Evolutionary conservation across 35 echinoderm and acorn worm species (phyloP).

Genomic region (Anneissia japonica): DNA sequence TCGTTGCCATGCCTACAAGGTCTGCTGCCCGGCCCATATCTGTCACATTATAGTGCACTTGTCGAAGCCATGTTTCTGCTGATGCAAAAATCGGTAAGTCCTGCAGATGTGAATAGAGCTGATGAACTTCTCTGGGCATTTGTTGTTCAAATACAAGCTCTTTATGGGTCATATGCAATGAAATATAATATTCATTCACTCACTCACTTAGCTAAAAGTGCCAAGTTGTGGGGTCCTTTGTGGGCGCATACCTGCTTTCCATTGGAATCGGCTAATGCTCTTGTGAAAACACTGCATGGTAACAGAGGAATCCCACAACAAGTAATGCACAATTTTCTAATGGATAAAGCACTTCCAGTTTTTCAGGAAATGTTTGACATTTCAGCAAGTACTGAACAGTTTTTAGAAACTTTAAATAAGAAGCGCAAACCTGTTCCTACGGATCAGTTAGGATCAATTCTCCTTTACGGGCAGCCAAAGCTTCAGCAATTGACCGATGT

Average conservation of each 20-base stretch:
- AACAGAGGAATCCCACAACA: constrained; percentile 30
- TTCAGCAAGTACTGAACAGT: not conserved
- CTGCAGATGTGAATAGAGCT: constrained; percentile 35
- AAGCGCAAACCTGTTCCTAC: not conserved
- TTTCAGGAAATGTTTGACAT: not conserved
- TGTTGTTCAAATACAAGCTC: constrained; percentile 21
- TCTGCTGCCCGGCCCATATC: constrained; percentile 20
- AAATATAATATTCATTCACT: constrained; percentile 61
- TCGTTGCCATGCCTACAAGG: constrained; percentile 23
- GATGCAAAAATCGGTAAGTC: constrained; percentile 39
- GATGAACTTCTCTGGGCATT: constrained; percentile 25
- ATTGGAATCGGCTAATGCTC: constrained; percentile 49
- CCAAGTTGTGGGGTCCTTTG: constrained; percentile 37
- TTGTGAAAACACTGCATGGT: constrained; percentile 20
- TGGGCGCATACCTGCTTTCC: constrained; percentile 69
- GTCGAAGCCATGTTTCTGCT: constrained; percentile 40
- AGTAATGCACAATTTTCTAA: constrained; percentile 28
- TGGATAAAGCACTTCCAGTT: constrained; percentile 14
- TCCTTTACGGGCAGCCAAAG: not conserved
- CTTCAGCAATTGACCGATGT: not conserved
- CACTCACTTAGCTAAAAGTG: constrained; percentile 42
- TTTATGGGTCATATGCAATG: constrained; percentile 43
- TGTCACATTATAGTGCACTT: constrained; percentile 27
- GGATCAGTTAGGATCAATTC: not conserved
- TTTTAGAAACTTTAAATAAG: not conserved